phyloP scores from a whole-genome alignment of 1,140 invertebrate species.

The Bombus confusus region DNA sequence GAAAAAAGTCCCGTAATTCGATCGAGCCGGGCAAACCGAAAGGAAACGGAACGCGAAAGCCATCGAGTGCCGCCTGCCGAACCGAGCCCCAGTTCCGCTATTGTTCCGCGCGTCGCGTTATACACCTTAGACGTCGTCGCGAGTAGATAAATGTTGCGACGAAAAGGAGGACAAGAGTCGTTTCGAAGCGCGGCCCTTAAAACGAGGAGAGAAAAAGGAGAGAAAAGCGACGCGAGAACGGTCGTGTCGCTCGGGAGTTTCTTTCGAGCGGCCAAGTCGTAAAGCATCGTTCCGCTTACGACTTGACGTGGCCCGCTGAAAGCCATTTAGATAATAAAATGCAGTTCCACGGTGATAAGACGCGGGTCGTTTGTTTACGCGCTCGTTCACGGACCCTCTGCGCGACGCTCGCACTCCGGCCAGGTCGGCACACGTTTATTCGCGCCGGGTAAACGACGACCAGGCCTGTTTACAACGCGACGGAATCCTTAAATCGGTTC shows the following conservation, averaged over 20 bases:
- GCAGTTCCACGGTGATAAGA: conserved; percentile 66
- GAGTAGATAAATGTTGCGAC: conserved; percentile 27
- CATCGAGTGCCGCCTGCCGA: not conserved
- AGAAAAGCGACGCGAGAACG: conserved; percentile 30
- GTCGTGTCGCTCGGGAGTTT: conserved; percentile 25
- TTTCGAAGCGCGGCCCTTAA: conserved; percentile 12
- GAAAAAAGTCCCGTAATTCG: not conserved
- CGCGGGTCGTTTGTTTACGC: conserved; percentile 67
- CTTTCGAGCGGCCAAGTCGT: conserved; percentile 39
- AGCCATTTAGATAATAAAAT: conserved; percentile 71
- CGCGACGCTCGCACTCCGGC: not conserved
- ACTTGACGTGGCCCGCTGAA: conserved; percentile 59
- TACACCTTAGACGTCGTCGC: not conserved
- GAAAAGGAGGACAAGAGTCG: not conserved
- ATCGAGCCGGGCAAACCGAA: not conserved
- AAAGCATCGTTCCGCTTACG: conserved; percentile 57
- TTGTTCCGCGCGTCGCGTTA: not conserved
- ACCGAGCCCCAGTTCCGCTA: not conserved
- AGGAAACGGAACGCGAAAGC: not conserved
- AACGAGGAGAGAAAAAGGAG: not conserved
- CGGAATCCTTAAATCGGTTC: conserved; percentile 51
- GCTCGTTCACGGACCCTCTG: conserved; percentile 51
- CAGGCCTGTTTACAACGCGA: conserved; percentile 47
- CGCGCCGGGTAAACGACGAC: conserved; percentile 19
- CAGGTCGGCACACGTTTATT: conserved; percentile 24